Evolutionary conservation across 2,797 vertebrate species (phyloP).

Genomic region (Pangasius larnaudii): DNA sequence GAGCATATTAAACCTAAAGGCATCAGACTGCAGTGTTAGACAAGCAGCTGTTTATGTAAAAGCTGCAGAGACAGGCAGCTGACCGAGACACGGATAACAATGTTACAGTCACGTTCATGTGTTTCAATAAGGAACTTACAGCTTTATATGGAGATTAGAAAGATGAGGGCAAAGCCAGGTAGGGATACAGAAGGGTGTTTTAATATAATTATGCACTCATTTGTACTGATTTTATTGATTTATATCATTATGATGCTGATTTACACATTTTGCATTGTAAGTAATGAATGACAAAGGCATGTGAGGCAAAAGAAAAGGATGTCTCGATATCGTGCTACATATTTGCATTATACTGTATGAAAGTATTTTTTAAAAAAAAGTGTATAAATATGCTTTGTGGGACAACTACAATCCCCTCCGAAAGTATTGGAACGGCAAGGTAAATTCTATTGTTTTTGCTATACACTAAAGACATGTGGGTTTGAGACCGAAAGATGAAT

Average conservation of each 20-base stretch:
- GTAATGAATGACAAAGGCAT: not conserved
- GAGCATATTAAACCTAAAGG: constrained; percentile 15
- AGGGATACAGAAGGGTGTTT: not conserved
- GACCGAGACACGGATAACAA: constrained; percentile 19
- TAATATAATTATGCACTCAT: not conserved
- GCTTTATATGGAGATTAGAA: not conserved
- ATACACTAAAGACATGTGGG: too few relatives aligned
- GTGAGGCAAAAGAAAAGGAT: not conserved
- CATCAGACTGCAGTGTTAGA: constrained; percentile 29
- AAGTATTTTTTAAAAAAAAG: not conserved
- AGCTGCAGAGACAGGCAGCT: constrained; percentile 17
- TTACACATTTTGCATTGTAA: not conserved
- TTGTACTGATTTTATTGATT: not conserved
- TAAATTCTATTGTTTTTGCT: too few relatives aligned
- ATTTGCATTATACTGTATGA: not conserved
- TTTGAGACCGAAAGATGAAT: too few relatives aligned
- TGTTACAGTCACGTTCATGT: not conserved
- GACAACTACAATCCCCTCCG: not conserved
- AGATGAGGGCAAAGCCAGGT: not conserved
- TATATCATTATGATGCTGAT: not conserved
- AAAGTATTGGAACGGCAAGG: too few relatives aligned
- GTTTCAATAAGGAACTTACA: constrained; percentile 9
- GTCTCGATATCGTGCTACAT: not conserved
- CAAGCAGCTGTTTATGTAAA: constrained; percentile 40
- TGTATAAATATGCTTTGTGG: not conserved